Percentiles rank a stretch among this genome's conserved stretches.
phyloP scores from a whole-genome alignment of 2,113 vertebrate species.

The Ornithorhynchus anatinus region DNA sequence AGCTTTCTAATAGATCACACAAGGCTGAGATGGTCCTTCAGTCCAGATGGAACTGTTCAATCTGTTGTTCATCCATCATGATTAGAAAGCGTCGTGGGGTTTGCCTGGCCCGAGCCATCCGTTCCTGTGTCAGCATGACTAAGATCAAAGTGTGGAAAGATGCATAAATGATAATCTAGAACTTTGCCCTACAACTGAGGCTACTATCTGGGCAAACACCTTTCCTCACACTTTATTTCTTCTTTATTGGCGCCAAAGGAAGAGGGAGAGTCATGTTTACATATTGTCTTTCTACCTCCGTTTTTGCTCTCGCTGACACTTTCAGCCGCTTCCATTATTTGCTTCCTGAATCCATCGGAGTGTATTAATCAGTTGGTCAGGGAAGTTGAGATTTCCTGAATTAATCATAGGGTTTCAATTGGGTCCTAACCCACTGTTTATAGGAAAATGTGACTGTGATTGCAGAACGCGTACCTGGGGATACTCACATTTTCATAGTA shows the following conservation, averaged over 20 bases:
- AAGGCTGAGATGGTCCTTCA: constrained; percentile 29
- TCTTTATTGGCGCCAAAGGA: constrained; percentile 10
- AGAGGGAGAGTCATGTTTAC: constrained; percentile 44
- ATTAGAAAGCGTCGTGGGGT: constrained; percentile 38
- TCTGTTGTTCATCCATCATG: constrained; percentile 38
- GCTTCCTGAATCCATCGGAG: constrained; percentile 32
- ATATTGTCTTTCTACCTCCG: background rate
- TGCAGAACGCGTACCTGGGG: background rate
- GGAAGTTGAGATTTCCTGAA: constrained; percentile 54
- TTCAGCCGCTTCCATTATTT: background rate
- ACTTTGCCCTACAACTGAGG: constrained; percentile 28
- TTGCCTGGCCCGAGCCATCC: constrained; percentile 42
- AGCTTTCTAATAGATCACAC: constrained; percentile 40
- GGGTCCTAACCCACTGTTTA: constrained; percentile 16
- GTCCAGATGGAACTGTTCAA: constrained; percentile 63
- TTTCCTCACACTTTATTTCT: constrained; percentile 36
- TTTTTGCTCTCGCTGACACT: background rate
- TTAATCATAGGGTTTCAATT: constrained; percentile 52
- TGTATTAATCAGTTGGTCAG: constrained; percentile 46
- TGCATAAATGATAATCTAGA: constrained; percentile 50
- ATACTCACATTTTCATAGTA: background rate
- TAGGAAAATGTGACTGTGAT: constrained; percentile 19
- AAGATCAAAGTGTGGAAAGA: constrained; percentile 40
- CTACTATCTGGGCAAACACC: constrained; percentile 29
- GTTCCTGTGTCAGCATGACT: constrained; percentile 42